Conservation (phyloP, 1,140 invertebrate species). For the Cyclargus thomasi region DNA sequence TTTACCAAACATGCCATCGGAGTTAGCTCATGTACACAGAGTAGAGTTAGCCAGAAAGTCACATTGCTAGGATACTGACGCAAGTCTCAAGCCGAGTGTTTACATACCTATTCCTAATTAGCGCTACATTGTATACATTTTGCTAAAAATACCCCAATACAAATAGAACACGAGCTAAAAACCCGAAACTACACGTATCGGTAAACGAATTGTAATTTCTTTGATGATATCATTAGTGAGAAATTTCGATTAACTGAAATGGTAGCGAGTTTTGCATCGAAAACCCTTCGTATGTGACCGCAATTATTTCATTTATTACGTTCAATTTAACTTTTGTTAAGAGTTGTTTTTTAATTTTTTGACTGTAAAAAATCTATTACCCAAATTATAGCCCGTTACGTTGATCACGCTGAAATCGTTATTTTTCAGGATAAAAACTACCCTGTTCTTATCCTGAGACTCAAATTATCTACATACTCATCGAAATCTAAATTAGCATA, state of each 20-base stretch:
- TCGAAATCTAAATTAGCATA: too few relatives aligned
- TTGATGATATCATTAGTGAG: neutral
- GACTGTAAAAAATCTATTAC: too few relatives aligned
- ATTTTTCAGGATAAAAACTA: too few relatives aligned
- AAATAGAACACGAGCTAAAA: neutral
- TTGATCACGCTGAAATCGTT: too few relatives aligned
- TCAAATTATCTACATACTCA: too few relatives aligned
- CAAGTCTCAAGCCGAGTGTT: constrained; percentile 16
- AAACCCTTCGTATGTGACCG: neutral
- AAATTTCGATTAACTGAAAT: neutral
- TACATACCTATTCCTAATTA: constrained; percentile 18
- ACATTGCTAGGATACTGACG: neutral
- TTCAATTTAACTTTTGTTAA: neutral
- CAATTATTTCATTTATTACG: neutral
- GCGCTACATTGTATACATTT: constrained; percentile 15
- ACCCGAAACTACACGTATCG: neutral
- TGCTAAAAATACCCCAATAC: neutral
- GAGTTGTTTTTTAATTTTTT: too few relatives aligned
- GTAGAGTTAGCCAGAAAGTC: neutral
- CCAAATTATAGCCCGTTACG: too few relatives aligned
- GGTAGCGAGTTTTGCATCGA: neutral
- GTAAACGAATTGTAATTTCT: neutral
- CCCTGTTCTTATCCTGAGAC: too few relatives aligned
- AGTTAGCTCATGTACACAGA: too few relatives aligned
- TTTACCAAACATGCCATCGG: too few relatives aligned